These are phyloP conservation scores for Deroptyus accipitrinus DNA, from an alignment of 2,113 vertebrate genomes.

Conservation along the genomic window DNA sequence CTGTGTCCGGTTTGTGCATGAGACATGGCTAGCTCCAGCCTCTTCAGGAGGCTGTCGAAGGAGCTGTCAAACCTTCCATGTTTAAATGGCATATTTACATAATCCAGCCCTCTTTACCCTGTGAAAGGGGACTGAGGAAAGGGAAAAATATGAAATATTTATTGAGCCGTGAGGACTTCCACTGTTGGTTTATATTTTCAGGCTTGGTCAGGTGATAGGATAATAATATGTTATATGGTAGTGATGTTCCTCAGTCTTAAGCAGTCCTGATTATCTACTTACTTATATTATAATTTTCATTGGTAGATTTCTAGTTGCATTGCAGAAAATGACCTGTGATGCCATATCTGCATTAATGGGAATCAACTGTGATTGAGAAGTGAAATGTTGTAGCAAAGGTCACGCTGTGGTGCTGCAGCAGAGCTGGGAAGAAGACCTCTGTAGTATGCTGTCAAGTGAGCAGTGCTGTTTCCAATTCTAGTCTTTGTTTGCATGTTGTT, in stretches of 20 bases:
- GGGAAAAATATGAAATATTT: neutral
- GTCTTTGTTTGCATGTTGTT: neutral
- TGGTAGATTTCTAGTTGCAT: neutral
- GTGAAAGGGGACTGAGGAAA: neutral
- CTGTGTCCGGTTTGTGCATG: rapidly evolving
- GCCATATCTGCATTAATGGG: neutral
- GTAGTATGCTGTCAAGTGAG: neutral
- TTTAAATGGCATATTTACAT: neutral
- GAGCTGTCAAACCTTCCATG: neutral
- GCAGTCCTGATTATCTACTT: neutral
- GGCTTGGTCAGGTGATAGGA: neutral
- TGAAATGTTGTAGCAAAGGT: neutral
- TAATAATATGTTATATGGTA: neutral
- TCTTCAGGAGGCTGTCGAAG: neutral
- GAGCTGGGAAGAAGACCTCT: neutral
- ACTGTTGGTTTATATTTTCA: neutral
- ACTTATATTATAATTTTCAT: neutral
- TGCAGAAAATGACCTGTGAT: neutral
- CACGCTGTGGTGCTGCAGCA: rapidly evolving
- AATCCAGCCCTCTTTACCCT: neutral
- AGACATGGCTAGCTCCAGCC: neutral
- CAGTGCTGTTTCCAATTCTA: neutral
- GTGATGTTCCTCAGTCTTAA: neutral
- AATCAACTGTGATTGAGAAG: neutral
- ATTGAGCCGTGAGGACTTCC: neutral